phyloP scores from a whole-genome alignment of 2,113 vertebrate species.

The Dipodomys stephensi region DNA sequence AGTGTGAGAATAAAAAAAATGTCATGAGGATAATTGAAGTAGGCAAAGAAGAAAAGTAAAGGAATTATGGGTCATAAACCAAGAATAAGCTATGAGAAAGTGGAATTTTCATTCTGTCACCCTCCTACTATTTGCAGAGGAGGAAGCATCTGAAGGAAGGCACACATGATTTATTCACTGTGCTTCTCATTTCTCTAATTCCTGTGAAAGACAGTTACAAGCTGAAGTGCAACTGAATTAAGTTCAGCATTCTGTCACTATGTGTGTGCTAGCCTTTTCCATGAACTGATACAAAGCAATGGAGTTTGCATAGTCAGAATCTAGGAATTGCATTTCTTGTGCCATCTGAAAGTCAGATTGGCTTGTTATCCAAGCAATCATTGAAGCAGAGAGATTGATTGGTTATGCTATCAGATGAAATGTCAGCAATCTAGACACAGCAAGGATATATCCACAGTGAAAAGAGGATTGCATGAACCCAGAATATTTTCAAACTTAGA shows the following conservation, averaged over 20 bases:
- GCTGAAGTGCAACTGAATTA: not conserved
- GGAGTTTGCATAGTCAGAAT: constrained; percentile 27
- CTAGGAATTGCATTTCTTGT: not conserved
- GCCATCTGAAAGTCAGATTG: constrained; percentile 53
- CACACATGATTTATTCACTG: not conserved
- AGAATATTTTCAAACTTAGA: constrained; percentile 10
- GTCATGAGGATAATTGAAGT: not conserved
- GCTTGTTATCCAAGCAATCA: constrained; percentile 51
- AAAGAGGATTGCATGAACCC: not conserved
- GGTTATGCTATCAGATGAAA: constrained; percentile 63
- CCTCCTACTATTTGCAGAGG: not conserved
- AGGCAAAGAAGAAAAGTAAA: not conserved
- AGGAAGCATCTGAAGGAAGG: not conserved
- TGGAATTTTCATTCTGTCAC: not conserved
- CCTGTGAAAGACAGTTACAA: not conserved
- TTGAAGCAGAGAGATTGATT: constrained; percentile 72
- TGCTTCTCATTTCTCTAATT: not conserved
- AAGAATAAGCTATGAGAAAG: not conserved
- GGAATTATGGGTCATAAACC: not conserved
- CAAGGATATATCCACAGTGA: constrained; percentile 19
- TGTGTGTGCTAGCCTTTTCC: too few relatives aligned
- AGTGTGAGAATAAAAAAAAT: not conserved
- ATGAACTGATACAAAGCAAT: not conserved
- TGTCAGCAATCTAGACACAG: constrained; percentile 56
- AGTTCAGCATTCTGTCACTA: too few relatives aligned